phyloP scores from a whole-genome alignment of 2,113 vertebrate species.

The Xiphorhynchus elegans region DNA sequence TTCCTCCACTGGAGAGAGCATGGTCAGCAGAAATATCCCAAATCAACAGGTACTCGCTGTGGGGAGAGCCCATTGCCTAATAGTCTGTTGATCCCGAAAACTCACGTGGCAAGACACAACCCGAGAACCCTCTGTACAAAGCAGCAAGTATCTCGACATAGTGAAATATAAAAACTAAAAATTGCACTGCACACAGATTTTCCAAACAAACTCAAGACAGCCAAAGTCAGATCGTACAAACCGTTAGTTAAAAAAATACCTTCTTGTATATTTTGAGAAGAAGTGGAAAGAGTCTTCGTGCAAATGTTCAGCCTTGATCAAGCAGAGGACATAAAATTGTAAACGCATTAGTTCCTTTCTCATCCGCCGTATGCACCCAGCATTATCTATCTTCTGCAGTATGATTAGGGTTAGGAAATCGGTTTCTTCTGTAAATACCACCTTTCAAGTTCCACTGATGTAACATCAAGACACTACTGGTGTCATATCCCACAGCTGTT shows the following conservation, averaged over 20 bases:
- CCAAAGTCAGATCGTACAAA: conserved; percentile 65
- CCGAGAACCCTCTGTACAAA: conserved; percentile 30
- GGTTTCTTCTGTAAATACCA: conserved; percentile 25
- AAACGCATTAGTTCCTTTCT: conserved; percentile 25
- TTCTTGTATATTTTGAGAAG: conserved; percentile 64
- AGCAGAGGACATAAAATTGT: not conserved
- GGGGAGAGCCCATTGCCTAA: not conserved
- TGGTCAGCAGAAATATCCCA: not conserved
- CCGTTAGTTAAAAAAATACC: conserved; percentile 76
- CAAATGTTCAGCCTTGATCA: conserved; percentile 18
- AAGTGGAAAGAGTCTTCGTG: conserved; percentile 67
- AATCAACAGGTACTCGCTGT: not conserved
- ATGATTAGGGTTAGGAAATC: conserved; percentile 19
- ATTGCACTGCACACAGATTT: conserved; percentile 46
- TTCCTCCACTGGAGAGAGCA: not conserved
- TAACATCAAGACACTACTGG: conserved; percentile 92
- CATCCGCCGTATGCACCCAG: not conserved
- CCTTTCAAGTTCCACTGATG: not conserved
- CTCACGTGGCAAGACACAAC: not conserved
- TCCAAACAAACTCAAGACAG: conserved; percentile 59
- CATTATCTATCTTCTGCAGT: conserved; percentile 31
- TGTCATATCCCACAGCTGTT: conserved; percentile 96
- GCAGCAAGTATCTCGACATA: conserved; percentile 33
- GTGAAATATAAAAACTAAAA: conserved; percentile 53
- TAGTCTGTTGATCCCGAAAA: not conserved